These are phyloP conservation scores for Adelognathus sp. DNA, from an alignment of 2,888 invertebrate genomes.

Conservation along the genomic window DNA sequence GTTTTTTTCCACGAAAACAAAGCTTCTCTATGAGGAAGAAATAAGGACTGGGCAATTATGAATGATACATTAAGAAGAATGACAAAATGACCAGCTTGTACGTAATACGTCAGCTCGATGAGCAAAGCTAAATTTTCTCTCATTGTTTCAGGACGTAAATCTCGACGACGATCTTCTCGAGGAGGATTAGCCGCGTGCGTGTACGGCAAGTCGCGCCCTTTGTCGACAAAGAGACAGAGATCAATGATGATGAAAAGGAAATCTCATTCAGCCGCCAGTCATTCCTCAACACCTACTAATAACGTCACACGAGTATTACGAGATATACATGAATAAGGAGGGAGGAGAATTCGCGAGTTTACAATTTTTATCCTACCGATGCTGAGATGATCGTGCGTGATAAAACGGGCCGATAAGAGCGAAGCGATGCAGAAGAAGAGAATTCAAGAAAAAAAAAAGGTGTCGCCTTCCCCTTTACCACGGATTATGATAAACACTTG, in stretches of 20 bases:
- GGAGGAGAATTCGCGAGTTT: slow-evolving; percentile 34
- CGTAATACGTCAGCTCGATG: no score
- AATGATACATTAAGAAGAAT: no score
- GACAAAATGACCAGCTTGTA: no score
- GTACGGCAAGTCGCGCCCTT: slow-evolving; percentile 35
- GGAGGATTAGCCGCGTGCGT: slow-evolving; percentile 81
- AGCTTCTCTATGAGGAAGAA: no score
- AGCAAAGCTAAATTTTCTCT: slow-evolving; percentile 35
- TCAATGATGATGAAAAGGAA: background rate
- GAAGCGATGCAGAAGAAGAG: slow-evolving; percentile 2
- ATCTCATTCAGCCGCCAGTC: slow-evolving; percentile 40
- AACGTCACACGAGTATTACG: slow-evolving; percentile 61
- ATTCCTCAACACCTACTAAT: slow-evolving; percentile 60
- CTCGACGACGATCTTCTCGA: slow-evolving; percentile 88
- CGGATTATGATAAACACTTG: slow-evolving; percentile 22
- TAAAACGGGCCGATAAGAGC: no score
- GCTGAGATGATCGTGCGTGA: slow-evolving; percentile 10
- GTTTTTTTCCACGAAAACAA: no score
- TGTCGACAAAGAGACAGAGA: slow-evolving; percentile 11
- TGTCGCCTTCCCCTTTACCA: slow-evolving; percentile 19
- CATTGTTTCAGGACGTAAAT: slow-evolving; percentile 86
- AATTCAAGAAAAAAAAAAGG: background rate
- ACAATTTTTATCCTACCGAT: slow-evolving; percentile 34
- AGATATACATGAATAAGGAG: slow-evolving; percentile 30
- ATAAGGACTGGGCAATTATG: no score